Conservation (phyloP, 2,113 vertebrate species). For the Cyprinodon tularosa region DNA sequence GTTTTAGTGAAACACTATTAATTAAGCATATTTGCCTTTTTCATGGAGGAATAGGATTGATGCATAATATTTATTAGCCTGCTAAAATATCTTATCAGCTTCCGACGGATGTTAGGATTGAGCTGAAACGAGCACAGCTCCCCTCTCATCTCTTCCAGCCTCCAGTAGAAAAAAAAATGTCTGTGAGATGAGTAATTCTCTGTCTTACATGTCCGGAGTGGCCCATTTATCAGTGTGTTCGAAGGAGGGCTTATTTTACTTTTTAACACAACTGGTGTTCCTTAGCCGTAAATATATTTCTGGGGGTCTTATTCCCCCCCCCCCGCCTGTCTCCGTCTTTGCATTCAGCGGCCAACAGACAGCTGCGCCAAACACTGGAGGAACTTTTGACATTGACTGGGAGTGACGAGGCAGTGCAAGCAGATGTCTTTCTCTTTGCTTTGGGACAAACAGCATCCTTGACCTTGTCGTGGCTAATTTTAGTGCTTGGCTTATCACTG, state of each 20-base stretch:
- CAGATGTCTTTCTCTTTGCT: constrained; percentile 74
- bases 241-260: constrained; percentile 8
- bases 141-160: background rate
- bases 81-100: background rate
- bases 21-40: background rate
- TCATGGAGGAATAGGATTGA: background rate
- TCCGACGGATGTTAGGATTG: background rate
- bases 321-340: constrained; percentile 18
- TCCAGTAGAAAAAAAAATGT: background rate
- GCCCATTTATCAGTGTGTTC: constrained; percentile 18
- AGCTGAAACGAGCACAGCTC: background rate
- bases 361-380: constrained; percentile 64
- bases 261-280: constrained; percentile 11
- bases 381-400: constrained; percentile 73
- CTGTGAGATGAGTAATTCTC: constrained; percentile 3
- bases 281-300: constrained; percentile 35
- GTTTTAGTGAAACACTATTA: background rate
- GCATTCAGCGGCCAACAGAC: constrained; percentile 55
- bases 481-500: constrained; percentile 70
- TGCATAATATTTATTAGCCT: background rate
- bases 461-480: constrained; percentile 76
- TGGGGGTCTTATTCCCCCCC: constrained; percentile 34
- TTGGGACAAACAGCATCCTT: constrained; percentile 71
- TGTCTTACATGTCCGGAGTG: constrained; percentile 5
- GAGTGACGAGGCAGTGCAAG: constrained; percentile 70